Percentiles rank a stretch among this genome's conserved stretches.
These are phyloP conservation scores for Trichechus manatus DNA, from an alignment of 2,113 vertebrate genomes.

Conservation along the genomic window DNA sequence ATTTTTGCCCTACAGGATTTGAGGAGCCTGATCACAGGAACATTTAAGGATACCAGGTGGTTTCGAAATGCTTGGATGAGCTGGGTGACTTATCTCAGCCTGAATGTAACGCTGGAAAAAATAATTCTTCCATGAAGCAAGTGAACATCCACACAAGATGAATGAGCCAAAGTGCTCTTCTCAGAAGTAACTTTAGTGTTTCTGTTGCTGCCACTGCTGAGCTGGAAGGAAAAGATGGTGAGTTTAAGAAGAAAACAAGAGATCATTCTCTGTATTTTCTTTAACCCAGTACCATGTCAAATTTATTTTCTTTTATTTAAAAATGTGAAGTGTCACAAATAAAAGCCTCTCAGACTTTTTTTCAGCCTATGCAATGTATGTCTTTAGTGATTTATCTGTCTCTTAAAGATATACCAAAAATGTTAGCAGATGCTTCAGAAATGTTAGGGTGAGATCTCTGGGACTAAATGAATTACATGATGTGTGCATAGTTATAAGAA, in stretches of 20 bases:
- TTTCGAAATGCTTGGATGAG: constrained; percentile 74
- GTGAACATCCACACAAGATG: background rate
- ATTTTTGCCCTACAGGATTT: constrained; percentile 4
- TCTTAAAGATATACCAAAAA: background rate
- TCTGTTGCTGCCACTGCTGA: background rate
- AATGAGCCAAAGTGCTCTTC: background rate
- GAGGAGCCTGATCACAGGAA: constrained; percentile 30
- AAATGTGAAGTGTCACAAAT: background rate
- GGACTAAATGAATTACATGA: background rate
- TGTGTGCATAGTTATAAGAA: background rate
- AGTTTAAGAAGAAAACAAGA: background rate
- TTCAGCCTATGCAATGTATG: background rate
- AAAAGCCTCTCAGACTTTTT: background rate
- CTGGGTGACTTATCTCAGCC: constrained; percentile 10
- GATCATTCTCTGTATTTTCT: background rate
- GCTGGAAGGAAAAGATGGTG: background rate
- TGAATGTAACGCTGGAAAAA: background rate
- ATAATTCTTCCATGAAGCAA: constrained; percentile 20
- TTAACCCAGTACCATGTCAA: background rate
- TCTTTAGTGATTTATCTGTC: background rate
- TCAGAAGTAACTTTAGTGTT: background rate
- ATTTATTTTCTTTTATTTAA: background rate
- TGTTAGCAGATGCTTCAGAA: background rate
- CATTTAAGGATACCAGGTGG: constrained; percentile 64
- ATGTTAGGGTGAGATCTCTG: too few relatives aligned